Evolutionary conservation across 1,140 invertebrate genomes (phyloP).

Genomic region (Lordiphosa clarofinis): DNA sequence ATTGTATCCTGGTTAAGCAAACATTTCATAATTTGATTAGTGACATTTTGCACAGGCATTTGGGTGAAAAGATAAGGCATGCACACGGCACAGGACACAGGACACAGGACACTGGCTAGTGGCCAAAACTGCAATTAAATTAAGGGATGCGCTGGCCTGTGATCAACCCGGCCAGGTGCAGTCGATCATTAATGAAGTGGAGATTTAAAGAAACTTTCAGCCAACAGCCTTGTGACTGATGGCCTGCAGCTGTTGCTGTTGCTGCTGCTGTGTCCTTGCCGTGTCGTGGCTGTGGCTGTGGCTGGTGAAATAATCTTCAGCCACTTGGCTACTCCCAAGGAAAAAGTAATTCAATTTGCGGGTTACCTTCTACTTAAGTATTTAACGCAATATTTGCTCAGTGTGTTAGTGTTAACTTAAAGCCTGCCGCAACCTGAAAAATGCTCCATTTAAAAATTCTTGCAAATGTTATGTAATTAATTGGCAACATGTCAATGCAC

Average conservation of each 20-base stretch:
- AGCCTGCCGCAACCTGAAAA: too few species aligned
- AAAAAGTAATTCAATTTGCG: conserved; percentile 5
- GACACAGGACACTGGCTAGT: conserved; percentile 31
- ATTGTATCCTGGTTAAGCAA: conserved; percentile 50
- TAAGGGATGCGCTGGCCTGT: conserved; percentile 31
- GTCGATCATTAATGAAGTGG: conserved; percentile 50
- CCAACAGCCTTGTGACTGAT: conserved; percentile 14
- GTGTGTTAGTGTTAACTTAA: too few species aligned
- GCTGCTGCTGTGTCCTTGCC: neutral
- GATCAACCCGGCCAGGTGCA: conserved; percentile 1
- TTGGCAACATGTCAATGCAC: too few species aligned
- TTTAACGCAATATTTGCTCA: too few species aligned
- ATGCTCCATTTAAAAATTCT: too few species aligned
- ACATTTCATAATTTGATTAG: conserved; percentile 73
- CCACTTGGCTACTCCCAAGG: neutral
- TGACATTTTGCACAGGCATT: conserved; percentile 70
- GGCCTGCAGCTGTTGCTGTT: conserved; percentile 4
- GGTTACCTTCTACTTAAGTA: conserved; percentile 2
- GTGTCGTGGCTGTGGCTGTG: conserved; percentile 5
- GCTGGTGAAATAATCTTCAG: conserved; percentile 41
- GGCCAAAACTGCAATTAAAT: conserved; percentile 57
- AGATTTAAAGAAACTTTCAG: too few species aligned
- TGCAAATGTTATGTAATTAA: too few species aligned
- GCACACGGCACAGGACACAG: conserved; percentile 25
- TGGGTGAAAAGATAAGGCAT: conserved; percentile 67